Conservation (phyloP, 2,797 vertebrate species). For the Sandelia bainsii region DNA sequence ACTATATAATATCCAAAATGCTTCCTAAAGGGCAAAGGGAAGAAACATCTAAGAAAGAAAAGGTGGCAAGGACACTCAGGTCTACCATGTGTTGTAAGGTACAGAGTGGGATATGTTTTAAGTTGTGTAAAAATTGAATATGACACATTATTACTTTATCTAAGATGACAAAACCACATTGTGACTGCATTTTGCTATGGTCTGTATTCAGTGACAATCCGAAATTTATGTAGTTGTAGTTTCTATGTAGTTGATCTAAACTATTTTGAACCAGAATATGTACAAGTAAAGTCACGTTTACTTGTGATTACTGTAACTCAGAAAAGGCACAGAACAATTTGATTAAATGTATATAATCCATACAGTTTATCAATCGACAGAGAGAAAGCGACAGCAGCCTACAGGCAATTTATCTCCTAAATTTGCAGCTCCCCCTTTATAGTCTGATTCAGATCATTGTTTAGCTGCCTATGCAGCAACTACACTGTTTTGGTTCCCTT, state of each 20-base stretch:
- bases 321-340: neutral
- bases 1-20: neutral
- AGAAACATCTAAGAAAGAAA: too few relatives aligned
- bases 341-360: neutral
- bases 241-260: neutral
- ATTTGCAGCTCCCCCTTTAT: neutral
- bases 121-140: too few relatives aligned
- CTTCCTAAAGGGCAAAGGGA: too few relatives aligned
- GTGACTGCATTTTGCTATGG: too few relatives aligned
- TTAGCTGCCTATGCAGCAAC: neutral
- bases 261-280: too few relatives aligned
- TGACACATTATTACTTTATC: too few relatives aligned
- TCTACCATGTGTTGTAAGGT: too few relatives aligned
- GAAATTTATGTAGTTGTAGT: too few relatives aligned
- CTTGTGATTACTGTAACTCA: neutral
- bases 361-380: neutral
- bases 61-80: too few relatives aligned
- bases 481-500: neutral
- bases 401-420: neutral
- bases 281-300: too few relatives aligned
- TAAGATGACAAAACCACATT: neutral
- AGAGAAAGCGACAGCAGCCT: neutral
- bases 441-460: too few relatives aligned
- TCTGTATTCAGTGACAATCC: neutral
- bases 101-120: too few relatives aligned